These are phyloP conservation scores for Crocallis elinguaria DNA, from an alignment of 2,888 invertebrate species.

Conservation along the genomic window DNA sequence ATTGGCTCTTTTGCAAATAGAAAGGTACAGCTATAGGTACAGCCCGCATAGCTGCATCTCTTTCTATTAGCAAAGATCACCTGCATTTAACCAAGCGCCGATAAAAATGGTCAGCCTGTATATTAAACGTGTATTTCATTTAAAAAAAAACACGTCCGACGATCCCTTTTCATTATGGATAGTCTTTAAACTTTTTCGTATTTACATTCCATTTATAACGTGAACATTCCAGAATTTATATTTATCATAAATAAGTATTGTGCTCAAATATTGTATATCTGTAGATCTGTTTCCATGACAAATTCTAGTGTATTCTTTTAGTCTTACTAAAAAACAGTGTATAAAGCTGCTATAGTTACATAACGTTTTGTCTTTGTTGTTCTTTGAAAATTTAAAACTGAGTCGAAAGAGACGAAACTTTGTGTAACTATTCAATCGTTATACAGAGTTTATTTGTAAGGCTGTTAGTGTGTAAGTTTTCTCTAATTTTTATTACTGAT, in stretches of 20 bases:
- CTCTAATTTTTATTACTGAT: slow-evolving; percentile 24
- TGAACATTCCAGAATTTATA: slow-evolving; percentile 36
- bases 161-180: background rate
- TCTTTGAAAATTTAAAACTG: no score
- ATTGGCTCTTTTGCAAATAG: no score
- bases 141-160: slow-evolving; percentile 16
- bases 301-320: slow-evolving; percentile 33
- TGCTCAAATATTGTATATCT: slow-evolving; percentile 49
- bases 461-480: slow-evolving; percentile 44
- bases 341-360: no score
- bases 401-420: no score
- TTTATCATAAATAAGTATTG: slow-evolving; percentile 37
- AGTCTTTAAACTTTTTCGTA: slow-evolving; percentile 13
- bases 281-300: slow-evolving; percentile 54
- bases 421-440: no score
- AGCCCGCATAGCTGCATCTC: no score
- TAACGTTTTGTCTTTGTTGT: no score
- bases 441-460: no score
- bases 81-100: background rate
- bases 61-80: no score
- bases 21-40: no score
- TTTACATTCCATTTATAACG: slow-evolving; percentile 31
- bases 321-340: no score
- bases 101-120: slow-evolving; percentile 12
- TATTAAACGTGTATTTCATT: slow-evolving; percentile 16